Conservation (phyloP, 2,797 vertebrate genomes). For the Mormyrops attenuatus region DNA sequence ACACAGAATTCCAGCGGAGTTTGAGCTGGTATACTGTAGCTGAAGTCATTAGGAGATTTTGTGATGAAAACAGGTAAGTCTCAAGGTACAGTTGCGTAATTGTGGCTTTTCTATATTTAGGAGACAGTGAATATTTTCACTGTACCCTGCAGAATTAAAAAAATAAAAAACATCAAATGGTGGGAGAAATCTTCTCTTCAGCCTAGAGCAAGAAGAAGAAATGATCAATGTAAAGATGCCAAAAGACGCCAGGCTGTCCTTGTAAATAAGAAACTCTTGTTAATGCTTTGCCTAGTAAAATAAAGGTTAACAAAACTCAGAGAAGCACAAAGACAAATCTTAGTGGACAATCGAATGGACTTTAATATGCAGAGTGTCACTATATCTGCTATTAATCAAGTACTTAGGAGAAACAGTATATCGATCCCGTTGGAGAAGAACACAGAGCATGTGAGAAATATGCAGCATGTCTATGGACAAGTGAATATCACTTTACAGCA, state of each 20-base stretch:
- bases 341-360: neutral
- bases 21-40: neutral
- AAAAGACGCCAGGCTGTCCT: neutral
- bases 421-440: neutral
- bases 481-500: neutral
- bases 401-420: neutral
- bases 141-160: neutral
- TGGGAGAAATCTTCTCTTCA: neutral
- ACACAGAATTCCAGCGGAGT: neutral
- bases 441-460: neutral
- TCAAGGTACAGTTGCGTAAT: slow-evolving; percentile 1
- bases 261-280: neutral
- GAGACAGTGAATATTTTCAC: neutral
- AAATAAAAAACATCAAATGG: neutral
- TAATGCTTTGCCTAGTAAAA: neutral
- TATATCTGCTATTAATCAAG: neutral
- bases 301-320: neutral
- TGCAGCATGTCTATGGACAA: neutral
- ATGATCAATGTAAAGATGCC: neutral
- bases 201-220: neutral
- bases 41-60: neutral
- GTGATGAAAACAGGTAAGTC: neutral
- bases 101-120: neutral
- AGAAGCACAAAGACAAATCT: neutral
- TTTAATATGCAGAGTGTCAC: neutral